Conservation (phyloP, 2,797 vertebrate species). For the Pelobates cultripes region DNA sequence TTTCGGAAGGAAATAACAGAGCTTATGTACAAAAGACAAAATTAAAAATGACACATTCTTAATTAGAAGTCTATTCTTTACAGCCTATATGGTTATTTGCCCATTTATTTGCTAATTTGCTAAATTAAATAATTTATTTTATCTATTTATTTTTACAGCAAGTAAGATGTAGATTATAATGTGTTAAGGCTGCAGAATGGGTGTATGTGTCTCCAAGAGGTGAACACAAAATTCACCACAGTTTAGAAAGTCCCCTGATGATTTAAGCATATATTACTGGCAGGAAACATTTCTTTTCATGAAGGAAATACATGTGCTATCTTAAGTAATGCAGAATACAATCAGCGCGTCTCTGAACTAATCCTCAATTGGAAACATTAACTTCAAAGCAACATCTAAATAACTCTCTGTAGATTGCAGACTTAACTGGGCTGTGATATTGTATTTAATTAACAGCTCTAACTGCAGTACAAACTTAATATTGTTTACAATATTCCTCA, state of each 20-base stretch:
- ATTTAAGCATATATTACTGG: slow-evolving; percentile 34
- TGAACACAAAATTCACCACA: slow-evolving; percentile 35
- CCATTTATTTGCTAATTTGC: background rate
- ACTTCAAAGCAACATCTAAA: slow-evolving; percentile 39
- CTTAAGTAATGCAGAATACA: slow-evolving; percentile 49
- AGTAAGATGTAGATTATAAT: no score
- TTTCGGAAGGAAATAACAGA: no score
- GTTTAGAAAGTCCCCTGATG: slow-evolving; percentile 37
- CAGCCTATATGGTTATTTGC: no score
- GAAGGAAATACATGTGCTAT: slow-evolving; percentile 35
- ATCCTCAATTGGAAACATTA: slow-evolving; percentile 42
- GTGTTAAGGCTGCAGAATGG: background rate
- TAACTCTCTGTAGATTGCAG: slow-evolving; percentile 32
- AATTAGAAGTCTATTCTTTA: no score
- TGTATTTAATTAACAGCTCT: slow-evolving; percentile 5
- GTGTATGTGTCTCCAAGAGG: slow-evolving; percentile 5
- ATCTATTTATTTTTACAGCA: background rate
- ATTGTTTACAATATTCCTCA: background rate
- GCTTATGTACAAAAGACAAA: no score
- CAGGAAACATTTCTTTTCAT: slow-evolving; percentile 46
- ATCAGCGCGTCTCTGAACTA: slow-evolving; percentile 32
- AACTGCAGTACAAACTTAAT: background rate
- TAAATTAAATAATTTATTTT: background rate
- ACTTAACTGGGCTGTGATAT: slow-evolving; percentile 22
- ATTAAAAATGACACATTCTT: no score